Evolutionary conservation across 2,797 vertebrate genomes (phyloP).

Genomic region (Pangasius larnaudii): DNA sequence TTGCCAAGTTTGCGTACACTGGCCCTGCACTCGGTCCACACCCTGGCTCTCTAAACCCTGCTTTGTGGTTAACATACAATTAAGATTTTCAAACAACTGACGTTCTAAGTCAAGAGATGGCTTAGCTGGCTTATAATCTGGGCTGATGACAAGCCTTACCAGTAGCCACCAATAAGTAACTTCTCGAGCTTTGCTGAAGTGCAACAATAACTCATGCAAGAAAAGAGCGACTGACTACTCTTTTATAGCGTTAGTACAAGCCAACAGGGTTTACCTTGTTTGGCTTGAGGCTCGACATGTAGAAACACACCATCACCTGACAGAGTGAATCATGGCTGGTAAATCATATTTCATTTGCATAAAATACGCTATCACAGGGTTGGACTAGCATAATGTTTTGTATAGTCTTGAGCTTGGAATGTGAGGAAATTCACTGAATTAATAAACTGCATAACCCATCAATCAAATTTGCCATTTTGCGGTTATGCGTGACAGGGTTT

Average conservation of each 20-base stretch:
- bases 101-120: constrained; percentile 38
- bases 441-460: neutral
- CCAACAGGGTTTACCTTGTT: constrained; percentile 9
- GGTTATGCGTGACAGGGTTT: neutral
- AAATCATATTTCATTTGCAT: constrained; percentile 27
- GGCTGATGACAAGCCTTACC: constrained; percentile 21
- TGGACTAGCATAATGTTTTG: constrained; percentile 11
- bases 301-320: constrained; percentile 10
- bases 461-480: neutral
- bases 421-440: neutral
- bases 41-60: constrained; percentile 40
- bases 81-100: constrained; percentile 53
- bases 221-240: neutral
- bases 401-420: neutral
- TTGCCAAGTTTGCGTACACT: constrained; percentile 43
- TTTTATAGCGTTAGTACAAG: neutral
- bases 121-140: constrained; percentile 6
- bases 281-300: neutral
- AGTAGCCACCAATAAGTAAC: neutral
- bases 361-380: neutral
- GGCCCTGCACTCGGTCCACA: constrained; percentile 41
- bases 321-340: constrained; percentile 28
- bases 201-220: neutral
- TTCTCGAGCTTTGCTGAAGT: neutral
- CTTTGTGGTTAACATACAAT: constrained; percentile 52